Evolutionary conservation across 2,113 vertebrate genomes (phyloP).

Genomic region (Romanogobio albipinnatus): DNA sequence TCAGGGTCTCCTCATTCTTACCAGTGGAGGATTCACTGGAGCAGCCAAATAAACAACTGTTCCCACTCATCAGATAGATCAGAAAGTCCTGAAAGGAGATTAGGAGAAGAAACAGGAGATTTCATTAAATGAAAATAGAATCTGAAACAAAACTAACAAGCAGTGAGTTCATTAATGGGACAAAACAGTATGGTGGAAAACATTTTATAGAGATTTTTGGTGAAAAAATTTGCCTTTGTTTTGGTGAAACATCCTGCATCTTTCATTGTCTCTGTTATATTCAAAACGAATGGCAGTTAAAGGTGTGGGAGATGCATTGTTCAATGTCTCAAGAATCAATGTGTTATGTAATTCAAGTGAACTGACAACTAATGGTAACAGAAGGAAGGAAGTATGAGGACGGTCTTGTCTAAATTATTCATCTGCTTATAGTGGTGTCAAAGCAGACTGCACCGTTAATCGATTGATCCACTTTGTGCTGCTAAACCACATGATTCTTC

Average conservation of each 20-base stretch:
- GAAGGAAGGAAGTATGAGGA: neutral
- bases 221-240: neutral
- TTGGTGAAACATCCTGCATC: neutral
- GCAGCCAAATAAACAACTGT: conserved; percentile 74
- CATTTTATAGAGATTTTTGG: neutral
- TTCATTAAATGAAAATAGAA: neutral
- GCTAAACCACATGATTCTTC: conserved; percentile 15
- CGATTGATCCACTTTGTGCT: neutral
- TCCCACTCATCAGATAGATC: conserved; percentile 77
- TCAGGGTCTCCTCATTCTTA: conserved; percentile 71
- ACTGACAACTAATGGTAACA: neutral
- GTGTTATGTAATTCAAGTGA: neutral
- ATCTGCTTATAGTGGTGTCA: neutral
- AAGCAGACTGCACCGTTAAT: neutral
- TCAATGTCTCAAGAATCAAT: neutral
- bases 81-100: conserved; percentile 74
- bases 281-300: neutral
- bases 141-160: neutral
- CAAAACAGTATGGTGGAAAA: neutral
- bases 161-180: neutral
- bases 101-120: neutral
- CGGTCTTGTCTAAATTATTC: neutral
- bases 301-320: neutral
- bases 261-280: neutral
- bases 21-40: conserved; percentile 66